Base-by-base conservation (phyloP, 2,888 invertebrate genomes). In the Ecdyonurus torrentis region DNA sequence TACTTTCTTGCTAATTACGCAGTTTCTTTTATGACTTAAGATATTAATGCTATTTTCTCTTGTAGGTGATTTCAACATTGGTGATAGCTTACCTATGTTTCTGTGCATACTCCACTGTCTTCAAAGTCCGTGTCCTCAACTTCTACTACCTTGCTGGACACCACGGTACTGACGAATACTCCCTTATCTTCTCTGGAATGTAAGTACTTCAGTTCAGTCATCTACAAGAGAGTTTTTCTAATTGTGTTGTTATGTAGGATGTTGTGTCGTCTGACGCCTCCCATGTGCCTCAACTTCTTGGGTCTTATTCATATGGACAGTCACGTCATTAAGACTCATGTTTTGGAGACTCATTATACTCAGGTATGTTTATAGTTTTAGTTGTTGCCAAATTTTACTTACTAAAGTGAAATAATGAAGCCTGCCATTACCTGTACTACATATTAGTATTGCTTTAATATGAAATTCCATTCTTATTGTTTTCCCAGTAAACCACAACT, bases 101-200 rank as follows among this genome's bases (percentile, higher is more conserved):
- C 72, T 99, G 98, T 77, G 96, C 99, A 1, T 99, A 96, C 76
- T 98, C 94, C 23, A 99, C 98, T 0, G 91, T 99, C 53, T 86
- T 99, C 69, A 93, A 96, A 76, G 93, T 99, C 69, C 84, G 94
- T 62, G 85, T 99, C 25, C 82, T 99, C 59, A 98, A 98, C 78
- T 83, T 97, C 68, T 99, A 98, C 78, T 97, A 98, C 74, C 77
- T 99, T 68, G 97, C 98, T 2, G 91, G 96, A 0, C 90, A 97
- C 74, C 98, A 99, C 75, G 94, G 95, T 77, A 99, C 99, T 5
- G 96, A 98, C 73, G 98, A 98, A 73, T 96, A 99, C 78, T 96
- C 95, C 74, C 83, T 99, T 66, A 93, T 99, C 72, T 97, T 99
- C 78, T 93, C 94, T 69, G 99, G 99, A 63, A 97, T 98, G 98